Conservation (phyloP, 2,888 invertebrate species). For the Steinernema hermaphroditum region DNA sequence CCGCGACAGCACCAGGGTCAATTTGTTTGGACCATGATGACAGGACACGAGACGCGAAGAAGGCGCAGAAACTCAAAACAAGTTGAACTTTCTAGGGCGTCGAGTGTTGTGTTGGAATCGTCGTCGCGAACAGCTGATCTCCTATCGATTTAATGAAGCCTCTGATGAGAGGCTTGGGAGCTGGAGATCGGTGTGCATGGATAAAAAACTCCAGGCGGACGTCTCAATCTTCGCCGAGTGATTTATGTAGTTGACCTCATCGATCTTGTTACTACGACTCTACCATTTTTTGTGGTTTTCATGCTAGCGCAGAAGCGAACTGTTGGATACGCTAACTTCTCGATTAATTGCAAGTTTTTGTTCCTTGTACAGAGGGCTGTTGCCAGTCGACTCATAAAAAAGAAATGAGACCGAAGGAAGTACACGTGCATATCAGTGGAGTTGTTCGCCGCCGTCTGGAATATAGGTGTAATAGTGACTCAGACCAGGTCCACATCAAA, state of each 20-base stretch:
- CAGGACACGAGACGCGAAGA: neutral
- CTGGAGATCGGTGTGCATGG: neutral
- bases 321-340: neutral
- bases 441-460: too few species aligned
- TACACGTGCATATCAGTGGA: too few species aligned
- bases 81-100: conserved; percentile 1
- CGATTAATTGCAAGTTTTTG: conserved; percentile 8
- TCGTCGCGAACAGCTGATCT: conserved; percentile 19
- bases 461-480: too few species aligned
- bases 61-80: neutral
- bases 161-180: neutral
- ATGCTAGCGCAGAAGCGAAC: neutral
- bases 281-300: conserved; percentile 9
- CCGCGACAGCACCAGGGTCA: too few species aligned
- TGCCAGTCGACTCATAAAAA: conserved; percentile 24
- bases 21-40: neutral
- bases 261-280: conserved; percentile 18
- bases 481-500: too few species aligned
- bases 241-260: conserved; percentile 8
- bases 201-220: neutral
- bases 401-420: neutral
- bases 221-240: neutral
- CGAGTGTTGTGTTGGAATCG: neutral
- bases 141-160: neutral
- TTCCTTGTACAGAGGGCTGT: neutral